phyloP scores from a whole-genome alignment of 2,888 invertebrate genomes.

The Xylota sylvarum region DNA sequence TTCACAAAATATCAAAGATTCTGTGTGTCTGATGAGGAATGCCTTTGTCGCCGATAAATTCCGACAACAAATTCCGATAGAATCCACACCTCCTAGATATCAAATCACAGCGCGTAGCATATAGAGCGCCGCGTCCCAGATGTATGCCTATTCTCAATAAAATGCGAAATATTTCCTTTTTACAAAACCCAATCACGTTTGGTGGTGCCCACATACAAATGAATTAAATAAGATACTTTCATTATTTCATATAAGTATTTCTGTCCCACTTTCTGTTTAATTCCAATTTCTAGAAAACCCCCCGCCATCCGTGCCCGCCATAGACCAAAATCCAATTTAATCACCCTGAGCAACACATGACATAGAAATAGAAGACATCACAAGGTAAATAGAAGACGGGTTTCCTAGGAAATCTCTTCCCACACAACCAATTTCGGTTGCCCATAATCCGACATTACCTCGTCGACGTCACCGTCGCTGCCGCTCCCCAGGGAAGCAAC shows the following conservation, averaged over 20 bases:
- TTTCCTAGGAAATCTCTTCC: constrained; percentile 23
- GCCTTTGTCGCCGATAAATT: constrained; percentile 36
- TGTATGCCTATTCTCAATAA: neutral
- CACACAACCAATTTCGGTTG: constrained; percentile 57
- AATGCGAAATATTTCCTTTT: constrained; percentile 38
- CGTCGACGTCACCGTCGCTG: neutral
- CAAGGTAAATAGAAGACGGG: constrained; percentile 22
- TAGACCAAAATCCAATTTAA: constrained; percentile 57
- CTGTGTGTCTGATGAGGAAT: constrained; percentile 12
- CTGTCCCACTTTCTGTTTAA: constrained; percentile 18
- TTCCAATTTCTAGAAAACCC: constrained; percentile 19
- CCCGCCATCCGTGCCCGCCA: neutral
- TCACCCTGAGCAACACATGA: constrained; percentile 40
- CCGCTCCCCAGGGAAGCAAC: constrained; percentile 29
- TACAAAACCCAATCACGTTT: constrained; percentile 49
- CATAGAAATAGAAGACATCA: constrained; percentile 19
- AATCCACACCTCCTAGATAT: constrained; percentile 13
- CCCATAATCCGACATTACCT: constrained; percentile 54
- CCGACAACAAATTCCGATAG: constrained; percentile 17
- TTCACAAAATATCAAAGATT: neutral
- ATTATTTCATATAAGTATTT: constrained; percentile 32
- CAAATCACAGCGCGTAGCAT: neutral
- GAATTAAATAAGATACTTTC: constrained; percentile 34
- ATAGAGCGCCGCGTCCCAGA: neutral
- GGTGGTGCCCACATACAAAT: constrained; percentile 9